Evolutionary conservation across 2,797 vertebrate genomes (phyloP).

Genomic region (Aulostomus chinensis): DNA sequence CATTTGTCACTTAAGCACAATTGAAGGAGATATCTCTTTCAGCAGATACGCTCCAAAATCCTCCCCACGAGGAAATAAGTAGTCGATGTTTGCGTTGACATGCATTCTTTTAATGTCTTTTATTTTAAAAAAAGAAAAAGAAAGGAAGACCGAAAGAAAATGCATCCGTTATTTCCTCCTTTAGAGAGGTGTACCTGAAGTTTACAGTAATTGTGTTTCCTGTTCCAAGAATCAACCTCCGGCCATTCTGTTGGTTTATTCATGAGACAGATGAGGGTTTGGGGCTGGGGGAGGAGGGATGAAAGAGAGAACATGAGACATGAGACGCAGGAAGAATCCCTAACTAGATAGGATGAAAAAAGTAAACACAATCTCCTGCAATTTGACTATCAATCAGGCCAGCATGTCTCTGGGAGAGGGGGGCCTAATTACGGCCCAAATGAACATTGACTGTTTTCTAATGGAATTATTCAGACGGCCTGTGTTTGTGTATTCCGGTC

Average conservation of each 20-base stretch:
- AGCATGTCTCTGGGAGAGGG: constrained; percentile 58
- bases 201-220: constrained; percentile 68
- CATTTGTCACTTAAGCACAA: constrained; percentile 6
- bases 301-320: constrained; percentile 54
- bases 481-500: constrained; percentile 63
- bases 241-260: constrained; percentile 71
- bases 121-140: background rate
- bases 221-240: constrained; percentile 60
- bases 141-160: constrained; percentile 5
- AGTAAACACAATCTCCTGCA: constrained; percentile 68
- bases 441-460: constrained; percentile 77
- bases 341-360: constrained; percentile 61
- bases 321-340: constrained; percentile 50
- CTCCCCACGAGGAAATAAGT: too few relatives aligned
- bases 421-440: constrained; percentile 72
- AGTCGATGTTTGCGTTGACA: background rate
- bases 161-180: constrained; percentile 6
- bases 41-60: background rate
- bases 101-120: background rate
- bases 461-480: constrained; percentile 74
- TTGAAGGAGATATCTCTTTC: background rate
- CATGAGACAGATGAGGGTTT: constrained; percentile 49
- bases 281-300: constrained; percentile 41
- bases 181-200: constrained; percentile 33
- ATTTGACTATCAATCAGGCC: constrained; percentile 74